phyloP scores from a whole-genome alignment of 2,113 vertebrate species.

The Mesitornis unicolor region DNA sequence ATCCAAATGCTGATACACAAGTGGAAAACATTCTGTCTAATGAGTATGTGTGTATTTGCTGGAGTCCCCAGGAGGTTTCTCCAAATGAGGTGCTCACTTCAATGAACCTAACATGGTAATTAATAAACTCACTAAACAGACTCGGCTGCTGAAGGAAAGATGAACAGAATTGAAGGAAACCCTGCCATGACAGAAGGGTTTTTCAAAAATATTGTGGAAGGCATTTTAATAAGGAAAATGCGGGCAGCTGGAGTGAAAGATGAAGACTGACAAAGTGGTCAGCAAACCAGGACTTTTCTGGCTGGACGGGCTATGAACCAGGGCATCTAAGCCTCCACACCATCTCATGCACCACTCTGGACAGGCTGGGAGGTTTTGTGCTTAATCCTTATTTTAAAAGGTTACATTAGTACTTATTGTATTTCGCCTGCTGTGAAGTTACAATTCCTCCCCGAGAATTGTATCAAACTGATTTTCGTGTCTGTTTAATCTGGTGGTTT shows the following conservation, averaged over 20 bases:
- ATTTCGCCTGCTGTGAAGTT: constrained; percentile 49
- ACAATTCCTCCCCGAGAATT: constrained; percentile 10
- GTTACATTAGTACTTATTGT: not conserved
- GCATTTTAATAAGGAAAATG: not conserved
- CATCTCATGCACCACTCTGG: not conserved
- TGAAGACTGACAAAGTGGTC: not conserved
- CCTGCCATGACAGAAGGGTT: not conserved
- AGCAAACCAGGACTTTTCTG: not conserved
- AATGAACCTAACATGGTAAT: constrained; percentile 53
- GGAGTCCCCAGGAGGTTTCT: constrained; percentile 38
- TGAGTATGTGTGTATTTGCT: constrained; percentile 19
- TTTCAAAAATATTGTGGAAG: not conserved
- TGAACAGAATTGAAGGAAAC: not conserved
- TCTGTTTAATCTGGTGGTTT: constrained; percentile 6
- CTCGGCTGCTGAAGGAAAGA: not conserved
- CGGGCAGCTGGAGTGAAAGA: not conserved
- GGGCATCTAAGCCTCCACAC: not conserved
- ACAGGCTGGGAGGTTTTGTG: not conserved
- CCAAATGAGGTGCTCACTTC: constrained; percentile 60
- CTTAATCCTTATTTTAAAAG: not conserved
- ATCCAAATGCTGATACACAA: constrained; percentile 47
- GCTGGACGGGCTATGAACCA: not conserved
- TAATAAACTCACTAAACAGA: constrained; percentile 60
- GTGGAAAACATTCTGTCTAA: constrained; percentile 51
- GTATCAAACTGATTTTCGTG: constrained; percentile 25